phyloP scores from a whole-genome alignment of 2,888 invertebrate species.

The Campopleginae sp. region DNA sequence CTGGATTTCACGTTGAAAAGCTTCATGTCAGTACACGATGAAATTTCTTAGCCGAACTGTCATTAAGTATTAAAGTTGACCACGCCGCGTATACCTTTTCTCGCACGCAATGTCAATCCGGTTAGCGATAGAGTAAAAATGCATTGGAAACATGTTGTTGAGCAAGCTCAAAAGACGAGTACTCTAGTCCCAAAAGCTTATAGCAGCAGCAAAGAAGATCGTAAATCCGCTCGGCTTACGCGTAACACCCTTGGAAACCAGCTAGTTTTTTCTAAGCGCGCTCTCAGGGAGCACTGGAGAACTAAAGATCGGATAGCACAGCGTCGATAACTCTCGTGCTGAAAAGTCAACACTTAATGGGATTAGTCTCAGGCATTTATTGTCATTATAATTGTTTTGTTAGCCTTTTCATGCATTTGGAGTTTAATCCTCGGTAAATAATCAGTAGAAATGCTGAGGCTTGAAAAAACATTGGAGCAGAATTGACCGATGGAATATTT shows the following conservation, averaged over 20 bases:
- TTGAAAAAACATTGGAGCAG: background rate
- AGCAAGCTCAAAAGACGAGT: background rate
- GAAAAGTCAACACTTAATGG: background rate
- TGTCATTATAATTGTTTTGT: background rate
- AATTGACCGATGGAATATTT: background rate
- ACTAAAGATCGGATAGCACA: background rate
- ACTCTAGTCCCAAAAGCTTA: background rate
- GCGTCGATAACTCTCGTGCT: background rate
- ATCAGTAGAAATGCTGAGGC: background rate
- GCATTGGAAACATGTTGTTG: background rate
- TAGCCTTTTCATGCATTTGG: background rate
- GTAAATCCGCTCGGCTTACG: constrained; percentile 19
- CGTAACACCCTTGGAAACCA: constrained; percentile 7
- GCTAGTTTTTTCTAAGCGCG: background rate
- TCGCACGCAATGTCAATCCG: background rate
- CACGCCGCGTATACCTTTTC: background rate
- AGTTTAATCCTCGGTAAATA: background rate
- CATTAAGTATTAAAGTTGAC: background rate
- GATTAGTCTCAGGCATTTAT: background rate
- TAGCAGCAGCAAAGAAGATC: background rate
- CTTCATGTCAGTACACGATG: background rate
- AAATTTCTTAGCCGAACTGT: background rate
- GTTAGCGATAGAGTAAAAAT: background rate
- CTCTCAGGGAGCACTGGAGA: background rate
- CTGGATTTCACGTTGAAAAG: background rate